These are phyloP conservation scores for Stomatorhinus ivindoensis DNA, from an alignment of 2,113 vertebrate species.

Conservation along the genomic window DNA sequence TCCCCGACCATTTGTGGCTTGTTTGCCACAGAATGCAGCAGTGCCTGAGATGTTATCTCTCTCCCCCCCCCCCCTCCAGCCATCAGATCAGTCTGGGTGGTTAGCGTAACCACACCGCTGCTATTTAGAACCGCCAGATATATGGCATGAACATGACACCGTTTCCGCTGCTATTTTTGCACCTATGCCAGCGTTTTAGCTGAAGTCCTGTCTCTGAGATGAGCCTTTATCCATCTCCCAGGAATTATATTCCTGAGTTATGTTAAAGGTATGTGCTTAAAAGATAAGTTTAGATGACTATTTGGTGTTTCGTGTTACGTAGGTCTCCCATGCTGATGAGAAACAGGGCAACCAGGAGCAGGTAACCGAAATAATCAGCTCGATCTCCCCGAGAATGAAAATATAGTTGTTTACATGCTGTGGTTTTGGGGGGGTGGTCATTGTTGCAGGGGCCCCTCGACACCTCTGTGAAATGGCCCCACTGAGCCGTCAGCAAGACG, in stretches of 20 bases:
- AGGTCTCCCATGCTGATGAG: neutral
- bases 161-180: slow-evolving; percentile 14
- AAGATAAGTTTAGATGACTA: neutral
- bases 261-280: neutral
- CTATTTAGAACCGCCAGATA: slow-evolving; percentile 17
- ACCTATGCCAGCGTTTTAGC: neutral
- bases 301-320: neutral
- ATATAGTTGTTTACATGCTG: slow-evolving; percentile 30
- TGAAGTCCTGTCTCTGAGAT: neutral
- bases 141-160: slow-evolving; percentile 13
- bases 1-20: slow-evolving; percentile 54
- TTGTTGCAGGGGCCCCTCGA: slow-evolving; percentile 27
- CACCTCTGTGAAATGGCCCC: slow-evolving; percentile 10
- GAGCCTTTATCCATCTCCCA: neutral
- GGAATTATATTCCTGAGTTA: neutral
- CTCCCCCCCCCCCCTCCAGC: neutral
- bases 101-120: slow-evolving; percentile 20
- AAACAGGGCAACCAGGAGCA: neutral
- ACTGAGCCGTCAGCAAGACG: slow-evolving; percentile 14
- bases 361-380: slow-evolving; percentile 57
- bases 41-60: slow-evolving; percentile 55
- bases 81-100: slow-evolving; percentile 41
- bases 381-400: slow-evolving; percentile 42
- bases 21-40: slow-evolving; percentile 61
- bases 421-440: neutral